Evolutionary conservation across 2,113 vertebrate species (phyloP).

Genomic region (Paraplagusia blochii): DNA sequence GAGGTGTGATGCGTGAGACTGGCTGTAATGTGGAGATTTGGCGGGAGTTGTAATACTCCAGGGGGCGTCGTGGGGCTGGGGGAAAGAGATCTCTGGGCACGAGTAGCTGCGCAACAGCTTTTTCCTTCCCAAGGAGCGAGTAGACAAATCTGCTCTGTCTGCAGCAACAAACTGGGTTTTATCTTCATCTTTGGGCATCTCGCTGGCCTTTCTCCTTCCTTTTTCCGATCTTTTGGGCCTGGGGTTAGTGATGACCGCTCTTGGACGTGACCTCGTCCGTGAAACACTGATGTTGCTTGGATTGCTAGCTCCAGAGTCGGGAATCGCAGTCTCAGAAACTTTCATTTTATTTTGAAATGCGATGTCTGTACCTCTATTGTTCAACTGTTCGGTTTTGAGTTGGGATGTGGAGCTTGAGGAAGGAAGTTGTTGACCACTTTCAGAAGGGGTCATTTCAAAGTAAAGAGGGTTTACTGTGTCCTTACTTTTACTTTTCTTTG

Average conservation of each 20-base stretch:
- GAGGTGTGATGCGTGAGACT: slow-evolving; percentile 26
- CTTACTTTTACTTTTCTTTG: background rate
- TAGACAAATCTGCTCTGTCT: slow-evolving; percentile 34
- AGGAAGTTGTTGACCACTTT: background rate
- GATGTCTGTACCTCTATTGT: background rate
- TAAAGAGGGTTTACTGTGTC: slow-evolving; percentile 10
- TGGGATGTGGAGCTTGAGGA: background rate
- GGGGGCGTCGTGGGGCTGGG: slow-evolving; percentile 35
- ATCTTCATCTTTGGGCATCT: slow-evolving; percentile 12
- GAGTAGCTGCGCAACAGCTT: slow-evolving; percentile 79
- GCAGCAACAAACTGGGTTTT: background rate
- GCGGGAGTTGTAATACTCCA: slow-evolving; percentile 8
- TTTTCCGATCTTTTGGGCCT: slow-evolving; percentile 9
- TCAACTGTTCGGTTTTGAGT: background rate
- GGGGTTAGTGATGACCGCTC: slow-evolving; percentile 6
- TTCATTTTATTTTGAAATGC: background rate
- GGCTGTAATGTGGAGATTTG: slow-evolving; percentile 40
- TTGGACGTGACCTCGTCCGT: background rate
- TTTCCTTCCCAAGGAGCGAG: slow-evolving; percentile 5
- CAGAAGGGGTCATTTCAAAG: slow-evolving; percentile 52
- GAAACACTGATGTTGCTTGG: background rate
- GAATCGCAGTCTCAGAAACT: background rate
- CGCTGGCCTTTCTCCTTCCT: slow-evolving; percentile 11
- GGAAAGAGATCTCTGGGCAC: slow-evolving; percentile 76
- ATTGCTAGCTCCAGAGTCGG: background rate